phyloP scores from a whole-genome alignment of 1,140 invertebrate species.

The Ceratina japonica region DNA sequence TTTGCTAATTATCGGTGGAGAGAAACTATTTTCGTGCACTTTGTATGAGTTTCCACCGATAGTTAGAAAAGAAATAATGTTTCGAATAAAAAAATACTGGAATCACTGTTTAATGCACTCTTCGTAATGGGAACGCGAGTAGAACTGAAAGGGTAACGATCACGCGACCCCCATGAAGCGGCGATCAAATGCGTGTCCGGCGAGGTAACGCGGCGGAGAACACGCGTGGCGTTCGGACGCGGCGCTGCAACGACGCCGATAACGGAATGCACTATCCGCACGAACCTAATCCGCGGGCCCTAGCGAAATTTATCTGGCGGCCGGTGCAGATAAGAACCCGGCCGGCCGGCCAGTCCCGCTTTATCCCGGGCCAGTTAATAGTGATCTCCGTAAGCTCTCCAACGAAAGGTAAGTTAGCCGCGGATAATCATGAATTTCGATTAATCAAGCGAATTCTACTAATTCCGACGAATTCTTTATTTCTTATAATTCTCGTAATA shows the following conservation, averaged over 20 bases:
- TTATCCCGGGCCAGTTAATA: constrained; percentile 63
- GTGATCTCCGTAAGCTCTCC: constrained; percentile 65
- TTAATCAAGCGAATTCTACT: constrained; percentile 48
- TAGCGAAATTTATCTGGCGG: constrained; percentile 64
- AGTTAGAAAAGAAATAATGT: too few species aligned
- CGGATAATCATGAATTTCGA: constrained; percentile 51
- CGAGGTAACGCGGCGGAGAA: constrained; percentile 32
- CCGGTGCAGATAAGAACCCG: constrained; percentile 61
- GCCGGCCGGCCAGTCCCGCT: constrained; percentile 38
- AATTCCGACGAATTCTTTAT: constrained; percentile 23
- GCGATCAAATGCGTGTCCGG: constrained; percentile 39
- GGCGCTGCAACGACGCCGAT: constrained; percentile 55
- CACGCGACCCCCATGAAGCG: not conserved
- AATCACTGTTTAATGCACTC: too few species aligned
- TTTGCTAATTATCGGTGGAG: too few species aligned
- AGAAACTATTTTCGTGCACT: too few species aligned
- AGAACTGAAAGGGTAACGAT: constrained; percentile 36
- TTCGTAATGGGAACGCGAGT: not conserved
- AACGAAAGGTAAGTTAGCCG: constrained; percentile 61
- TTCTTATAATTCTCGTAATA: too few species aligned
- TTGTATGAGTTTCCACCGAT: too few species aligned
- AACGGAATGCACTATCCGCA: constrained; percentile 65
- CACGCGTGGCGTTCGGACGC: constrained; percentile 24
- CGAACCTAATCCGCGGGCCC: constrained; percentile 64
- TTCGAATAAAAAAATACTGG: too few species aligned